Percentiles rank a stretch among this genome's conserved stretches.
phyloP scores from a whole-genome alignment of 1,140 invertebrate species.

The Ceratina australensis region DNA sequence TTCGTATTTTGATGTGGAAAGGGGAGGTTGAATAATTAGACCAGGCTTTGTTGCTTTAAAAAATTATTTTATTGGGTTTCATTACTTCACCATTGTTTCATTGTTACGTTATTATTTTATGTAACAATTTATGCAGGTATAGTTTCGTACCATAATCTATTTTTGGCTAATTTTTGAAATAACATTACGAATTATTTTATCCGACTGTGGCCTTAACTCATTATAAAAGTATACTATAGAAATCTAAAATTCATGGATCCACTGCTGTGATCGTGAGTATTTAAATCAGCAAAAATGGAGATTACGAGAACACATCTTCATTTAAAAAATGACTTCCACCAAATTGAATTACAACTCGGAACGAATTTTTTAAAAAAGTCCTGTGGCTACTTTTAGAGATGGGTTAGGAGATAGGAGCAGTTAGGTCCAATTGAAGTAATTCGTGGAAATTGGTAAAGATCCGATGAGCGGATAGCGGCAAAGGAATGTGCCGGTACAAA shows the following conservation, averaged over 20 bases:
- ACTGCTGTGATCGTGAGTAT: too few species aligned
- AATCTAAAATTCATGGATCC: too few species aligned
- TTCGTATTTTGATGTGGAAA: neutral
- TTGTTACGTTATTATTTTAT: neutral
- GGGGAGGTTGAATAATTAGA: slow-evolving; percentile 3
- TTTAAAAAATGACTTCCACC: too few species aligned
- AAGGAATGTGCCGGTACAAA: neutral
- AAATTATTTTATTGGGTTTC: too few species aligned
- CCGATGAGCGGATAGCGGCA: neutral
- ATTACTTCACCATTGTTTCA: neutral
- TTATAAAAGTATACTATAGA: too few species aligned
- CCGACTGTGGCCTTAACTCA: too few species aligned
- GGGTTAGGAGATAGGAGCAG: neutral
- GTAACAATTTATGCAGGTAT: too few species aligned
- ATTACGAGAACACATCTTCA: too few species aligned
- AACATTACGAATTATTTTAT: too few species aligned
- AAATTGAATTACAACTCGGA: neutral
- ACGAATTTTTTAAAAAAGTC: neutral
- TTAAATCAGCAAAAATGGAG: too few species aligned
- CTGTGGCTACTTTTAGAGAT: neutral
- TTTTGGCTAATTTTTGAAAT: too few species aligned
- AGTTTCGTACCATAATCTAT: too few species aligned
- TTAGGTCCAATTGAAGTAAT: neutral
- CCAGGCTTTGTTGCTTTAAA: neutral
- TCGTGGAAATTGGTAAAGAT: slow-evolving; percentile 5